Evolutionary conservation across 1,140 invertebrate species (phyloP), one percentile per base, ranked within the genome.

Genomic region (Dendrolimus kikuchii): DNA sequence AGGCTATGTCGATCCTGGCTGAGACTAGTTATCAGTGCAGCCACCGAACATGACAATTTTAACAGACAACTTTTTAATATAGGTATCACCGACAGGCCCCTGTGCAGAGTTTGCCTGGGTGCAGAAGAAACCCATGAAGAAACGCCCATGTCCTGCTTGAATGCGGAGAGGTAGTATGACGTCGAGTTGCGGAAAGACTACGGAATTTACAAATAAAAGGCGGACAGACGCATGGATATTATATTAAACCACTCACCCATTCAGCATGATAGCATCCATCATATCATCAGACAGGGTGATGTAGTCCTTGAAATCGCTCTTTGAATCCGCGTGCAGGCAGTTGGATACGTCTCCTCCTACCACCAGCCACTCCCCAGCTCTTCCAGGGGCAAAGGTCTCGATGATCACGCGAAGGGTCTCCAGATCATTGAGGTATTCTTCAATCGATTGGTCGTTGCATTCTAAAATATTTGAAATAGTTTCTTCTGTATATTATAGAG

Each of bases 241-340:
- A 46, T 7, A 9, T 5, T 50, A 42, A 51, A 45, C 44, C 5
- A 7, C 89, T 89, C 77, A 93, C 92, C 90, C 89, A 76, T 92
- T 89, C 73, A 91, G 89, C 5, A 91, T 88, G 49, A 92, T 71
- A 38, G 90, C 90, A 48, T 89, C 87, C 62, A 91, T 82, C 51
- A 87, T 76, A 53, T 84, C 74, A 36, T 80, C 78, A 4, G 90
- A 84, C n/a, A 88, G 64, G 39, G 72, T 77, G 4, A 92, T 79
- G 62, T 89, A 90, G 64, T 89, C 89, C 59, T 86, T 87, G 36
- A 91, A 84, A 62, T 89, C 89, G 46, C 87, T 81, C 46, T 85
- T 78, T 47, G 90, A 86, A 9, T 89, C 72, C 0, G 66, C 71
- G 7, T 73, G 62, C 5, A 84, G 66, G 53, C 88, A 89, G 5